Conservation (phyloP, 2,797 vertebrate genomes). For the Salarias fasciatus region DNA sequence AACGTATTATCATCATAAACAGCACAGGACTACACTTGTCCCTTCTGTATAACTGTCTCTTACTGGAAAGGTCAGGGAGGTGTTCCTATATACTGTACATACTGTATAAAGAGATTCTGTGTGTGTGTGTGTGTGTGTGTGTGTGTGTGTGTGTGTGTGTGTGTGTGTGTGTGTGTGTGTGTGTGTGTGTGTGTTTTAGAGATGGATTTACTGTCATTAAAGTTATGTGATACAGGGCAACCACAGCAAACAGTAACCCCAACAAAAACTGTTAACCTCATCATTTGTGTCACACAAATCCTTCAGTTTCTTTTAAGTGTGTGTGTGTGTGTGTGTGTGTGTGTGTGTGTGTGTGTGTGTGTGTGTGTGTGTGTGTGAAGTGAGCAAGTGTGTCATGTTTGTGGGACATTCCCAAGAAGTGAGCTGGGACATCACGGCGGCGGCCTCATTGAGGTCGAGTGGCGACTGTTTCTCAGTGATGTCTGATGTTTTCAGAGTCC, state of each 20-base stretch:
- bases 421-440: not conserved
- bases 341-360: not conserved
- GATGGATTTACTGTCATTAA: too few species aligned
- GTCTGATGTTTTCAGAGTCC: slow-evolving; percentile 47
- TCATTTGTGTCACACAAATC: not conserved
- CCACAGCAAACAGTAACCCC: not conserved
- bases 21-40: not conserved
- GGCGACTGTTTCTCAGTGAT: slow-evolving; percentile 41
- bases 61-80: not conserved
- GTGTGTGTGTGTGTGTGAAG: not conserved
- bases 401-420: slow-evolving; percentile 12
- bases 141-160: too few species aligned
- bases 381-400: slow-evolving; percentile 2
- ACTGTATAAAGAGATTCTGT: too few species aligned
- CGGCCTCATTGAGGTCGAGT: slow-evolving; percentile 20
- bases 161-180: too few species aligned
- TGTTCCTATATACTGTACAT: too few species aligned
- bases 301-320: not conserved
- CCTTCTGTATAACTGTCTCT: slow-evolving; percentile 7
- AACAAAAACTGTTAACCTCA: slow-evolving; percentile 12
- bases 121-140: not conserved
- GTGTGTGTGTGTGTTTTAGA: too few species aligned
- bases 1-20: slow-evolving; percentile 1
- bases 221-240: slow-evolving; percentile 7
- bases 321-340: too few species aligned